Conservation (phyloP, 2,113 vertebrate genomes). For the Naja naja region DNA sequence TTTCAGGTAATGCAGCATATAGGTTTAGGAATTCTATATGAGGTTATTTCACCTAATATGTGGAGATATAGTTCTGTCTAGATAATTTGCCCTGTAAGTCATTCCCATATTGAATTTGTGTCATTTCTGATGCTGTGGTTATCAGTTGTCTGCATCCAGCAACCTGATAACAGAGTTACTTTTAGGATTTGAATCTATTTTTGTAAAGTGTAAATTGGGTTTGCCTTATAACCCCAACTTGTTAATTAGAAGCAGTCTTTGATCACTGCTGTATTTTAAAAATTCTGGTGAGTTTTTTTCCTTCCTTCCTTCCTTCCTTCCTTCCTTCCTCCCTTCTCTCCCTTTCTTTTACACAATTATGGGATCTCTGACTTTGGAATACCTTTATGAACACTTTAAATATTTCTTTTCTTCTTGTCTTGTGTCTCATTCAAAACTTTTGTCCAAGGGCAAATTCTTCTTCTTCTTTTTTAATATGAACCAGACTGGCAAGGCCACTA, state of each 20-base stretch:
- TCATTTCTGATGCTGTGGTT: background rate
- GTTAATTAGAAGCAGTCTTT: background rate
- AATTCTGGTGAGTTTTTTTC: background rate
- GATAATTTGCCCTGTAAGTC: background rate
- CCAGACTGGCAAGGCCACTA: constrained; percentile 62
- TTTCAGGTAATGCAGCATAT: background rate
- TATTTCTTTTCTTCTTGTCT: constrained; percentile 18
- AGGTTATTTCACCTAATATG: background rate
- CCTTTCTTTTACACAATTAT: background rate
- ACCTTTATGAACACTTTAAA: constrained; percentile 26
- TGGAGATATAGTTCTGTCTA: background rate
- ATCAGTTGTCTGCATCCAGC: background rate
- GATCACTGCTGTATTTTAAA: background rate
- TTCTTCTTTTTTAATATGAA: constrained; percentile 24
- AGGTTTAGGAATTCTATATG: background rate
- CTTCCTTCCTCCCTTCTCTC: background rate
- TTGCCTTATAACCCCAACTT: background rate
- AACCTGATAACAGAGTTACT: background rate
- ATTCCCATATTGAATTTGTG: background rate
- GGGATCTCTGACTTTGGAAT: background rate
- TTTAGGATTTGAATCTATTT: background rate
- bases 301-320: background rate
- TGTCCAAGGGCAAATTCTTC: constrained; percentile 56
- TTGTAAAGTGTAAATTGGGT: background rate
- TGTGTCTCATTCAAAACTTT: constrained; percentile 49